Base-by-base conservation (phyloP, 2,888 invertebrate species). In the Meloe dianella region DNA sequence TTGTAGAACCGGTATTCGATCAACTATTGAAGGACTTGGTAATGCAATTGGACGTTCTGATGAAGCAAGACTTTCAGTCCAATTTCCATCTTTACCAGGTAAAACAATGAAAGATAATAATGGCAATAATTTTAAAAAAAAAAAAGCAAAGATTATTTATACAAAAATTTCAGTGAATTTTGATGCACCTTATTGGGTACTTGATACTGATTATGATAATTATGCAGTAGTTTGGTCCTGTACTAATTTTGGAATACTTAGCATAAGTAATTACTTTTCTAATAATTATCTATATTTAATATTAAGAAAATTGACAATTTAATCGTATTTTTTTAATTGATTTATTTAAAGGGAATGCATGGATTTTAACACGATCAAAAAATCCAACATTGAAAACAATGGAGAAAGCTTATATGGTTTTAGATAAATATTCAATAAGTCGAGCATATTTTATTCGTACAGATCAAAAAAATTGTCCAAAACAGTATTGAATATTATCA, bases 151-250 rank as follows among this genome's bases (percentile, higher is more conserved):
- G 6, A 27, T 54, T 7, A 24, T 24, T n/a, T 2, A 14, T 2
- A 6, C 1, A 2, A 27, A 27, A 24, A 81, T 68, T 71, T 68
- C 80, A 82, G 85, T 87, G 32, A 79, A 84, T 32, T 82, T 85
- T 47, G 85, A 87, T 29, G 85, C 86, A 1, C 86, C 88, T 0
- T 90, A 90, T 75, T 90, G 89, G 89, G 83, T 91, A 0, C 75
- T 91, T 14, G 87, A 85, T 30, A 90, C 91, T 0, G 90, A 91
- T 77, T 91, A 91, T 77, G 81, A 82, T 0, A 83, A 83, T 32
- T 91, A 87, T 72, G 83, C 90, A 0, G 85, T 91, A 0, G 87
- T 90, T 4, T 91, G 89, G 85, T 87, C 88, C 29, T 91, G 91
- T 74, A 78, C 77, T 1, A 85, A 89, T 71, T 78, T 88, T 62